These are phyloP conservation scores for Thaumetopoea pityocampa DNA, from an alignment of 1,140 invertebrate genomes.

Conservation along the genomic window DNA sequence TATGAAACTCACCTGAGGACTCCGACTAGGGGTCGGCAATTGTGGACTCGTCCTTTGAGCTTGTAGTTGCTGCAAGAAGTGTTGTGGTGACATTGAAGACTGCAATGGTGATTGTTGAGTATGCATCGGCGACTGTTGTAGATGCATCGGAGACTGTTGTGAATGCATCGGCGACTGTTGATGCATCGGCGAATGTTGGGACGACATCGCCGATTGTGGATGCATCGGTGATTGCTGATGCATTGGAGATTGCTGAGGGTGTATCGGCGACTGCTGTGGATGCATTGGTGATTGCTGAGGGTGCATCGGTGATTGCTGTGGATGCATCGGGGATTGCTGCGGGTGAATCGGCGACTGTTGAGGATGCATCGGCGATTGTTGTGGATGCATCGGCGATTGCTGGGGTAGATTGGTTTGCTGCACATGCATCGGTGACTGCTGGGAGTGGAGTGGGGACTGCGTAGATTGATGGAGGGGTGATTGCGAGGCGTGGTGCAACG, in stretches of 20 bases:
- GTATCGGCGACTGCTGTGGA: constrained; percentile 65
- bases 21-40: constrained; percentile 67
- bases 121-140: constrained; percentile 73
- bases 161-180: constrained; percentile 68
- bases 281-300: constrained; percentile 73
- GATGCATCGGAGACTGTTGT: constrained; percentile 61
- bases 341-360: constrained; percentile 69
- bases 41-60: constrained; percentile 66
- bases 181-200: constrained; percentile 41
- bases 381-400: constrained; percentile 33
- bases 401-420: constrained; percentile 46
- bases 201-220: constrained; percentile 45
- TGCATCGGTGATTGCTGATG: constrained; percentile 67
- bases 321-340: constrained; percentile 72
- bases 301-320: constrained; percentile 65
- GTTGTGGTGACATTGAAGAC: constrained; percentile 62
- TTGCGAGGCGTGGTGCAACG: constrained; percentile 73
- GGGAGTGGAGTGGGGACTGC: constrained; percentile 68
- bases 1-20: constrained; percentile 56
- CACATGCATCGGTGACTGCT: constrained; percentile 71
- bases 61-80: constrained; percentile 65
- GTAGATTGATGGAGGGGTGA: constrained; percentile 73
- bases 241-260: constrained; percentile 59
- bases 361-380: constrained; percentile 35
- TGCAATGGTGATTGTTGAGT: constrained; percentile 77